These are phyloP conservation scores for Drosophila truncata DNA, from an alignment of 1,140 invertebrate genomes.

Conservation along the genomic window DNA sequence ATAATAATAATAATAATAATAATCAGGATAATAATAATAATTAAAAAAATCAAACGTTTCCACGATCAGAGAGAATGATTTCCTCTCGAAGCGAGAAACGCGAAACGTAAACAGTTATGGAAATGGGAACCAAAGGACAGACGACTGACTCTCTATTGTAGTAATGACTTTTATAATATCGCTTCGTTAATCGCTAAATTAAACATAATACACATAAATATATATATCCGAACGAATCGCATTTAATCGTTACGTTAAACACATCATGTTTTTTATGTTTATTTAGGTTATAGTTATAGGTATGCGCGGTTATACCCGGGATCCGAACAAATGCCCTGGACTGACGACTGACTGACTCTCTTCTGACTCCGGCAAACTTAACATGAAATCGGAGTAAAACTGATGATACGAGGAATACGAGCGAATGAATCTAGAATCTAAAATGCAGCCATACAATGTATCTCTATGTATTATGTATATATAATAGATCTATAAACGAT, in stretches of 20 bases:
- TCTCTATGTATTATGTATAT: conserved; percentile 27
- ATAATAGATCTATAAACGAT: conserved; percentile 41
- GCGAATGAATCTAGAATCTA: conserved; percentile 30
- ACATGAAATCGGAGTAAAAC: conserved; percentile 34
- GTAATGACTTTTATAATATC: conserved; percentile 54
- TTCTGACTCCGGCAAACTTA: conserved; percentile 16
- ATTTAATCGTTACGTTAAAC: conserved; percentile 15
- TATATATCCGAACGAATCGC: conserved; percentile 23
- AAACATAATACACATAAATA: conserved; percentile 41
- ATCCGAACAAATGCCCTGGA: conserved; percentile 28
- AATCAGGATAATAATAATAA: conserved; percentile 35
- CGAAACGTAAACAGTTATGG: conserved; percentile 6
- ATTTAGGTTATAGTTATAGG: conserved; percentile 19
- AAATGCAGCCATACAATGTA: conserved; percentile 53
- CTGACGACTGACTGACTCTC: conserved; percentile 1
- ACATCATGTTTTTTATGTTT: conserved; percentile 8
- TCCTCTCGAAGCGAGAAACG: conserved; percentile 2
- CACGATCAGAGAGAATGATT: not conserved
- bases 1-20: conserved; percentile 58
- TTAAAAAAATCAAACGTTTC: conserved; percentile 22
- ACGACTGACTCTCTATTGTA: conserved; percentile 48
- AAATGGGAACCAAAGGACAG: conserved; percentile 17
- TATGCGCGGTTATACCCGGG: conserved; percentile 38
- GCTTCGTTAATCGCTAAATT: conserved; percentile 49
- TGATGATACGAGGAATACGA: conserved; percentile 3